A percentile compares a stretch with the other conserved stretches of the same genome.
Conservation (phyloP, 2,888 invertebrate genomes). For the Tinea pellionella region DNA sequence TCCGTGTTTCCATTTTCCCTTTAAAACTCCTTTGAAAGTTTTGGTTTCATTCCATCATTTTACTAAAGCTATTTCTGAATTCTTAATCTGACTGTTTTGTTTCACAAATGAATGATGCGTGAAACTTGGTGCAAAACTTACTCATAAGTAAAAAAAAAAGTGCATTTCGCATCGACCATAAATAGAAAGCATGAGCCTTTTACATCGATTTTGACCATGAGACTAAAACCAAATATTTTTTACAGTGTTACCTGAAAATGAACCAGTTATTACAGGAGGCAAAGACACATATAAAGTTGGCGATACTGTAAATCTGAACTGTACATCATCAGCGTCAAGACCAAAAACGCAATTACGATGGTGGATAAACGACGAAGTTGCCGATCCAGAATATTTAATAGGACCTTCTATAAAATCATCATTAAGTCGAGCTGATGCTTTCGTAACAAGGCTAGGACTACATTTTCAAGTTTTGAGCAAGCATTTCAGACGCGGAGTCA, state of each 20-base stretch:
- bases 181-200: too few species aligned
- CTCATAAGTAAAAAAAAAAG: too few species aligned
- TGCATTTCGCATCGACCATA: too few species aligned
- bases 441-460: constrained; percentile 79
- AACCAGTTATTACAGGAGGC: constrained; percentile 83
- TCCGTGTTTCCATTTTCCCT: too few species aligned
- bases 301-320: constrained; percentile 81
- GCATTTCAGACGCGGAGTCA: constrained; percentile 82
- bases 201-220: too few species aligned
- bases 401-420: constrained; percentile 57
- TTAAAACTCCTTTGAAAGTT: too few species aligned
- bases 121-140: too few species aligned
- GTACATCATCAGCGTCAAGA: constrained; percentile 81
- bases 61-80: too few species aligned
- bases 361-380: constrained; percentile 83
- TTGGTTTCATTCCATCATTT: too few species aligned
- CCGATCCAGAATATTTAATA: constrained; percentile 52
- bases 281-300: constrained; percentile 80
- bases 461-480: constrained; percentile 78
- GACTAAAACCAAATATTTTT: constrained; percentile 17
- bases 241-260: constrained; percentile 81
- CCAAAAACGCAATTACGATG: constrained; percentile 84
- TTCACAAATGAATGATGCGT: too few species aligned
- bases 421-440: constrained; percentile 66
- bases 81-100: too few species aligned